Base-by-base conservation (phyloP, 1,140 invertebrate species). In the Drosophila dunni region DNA sequence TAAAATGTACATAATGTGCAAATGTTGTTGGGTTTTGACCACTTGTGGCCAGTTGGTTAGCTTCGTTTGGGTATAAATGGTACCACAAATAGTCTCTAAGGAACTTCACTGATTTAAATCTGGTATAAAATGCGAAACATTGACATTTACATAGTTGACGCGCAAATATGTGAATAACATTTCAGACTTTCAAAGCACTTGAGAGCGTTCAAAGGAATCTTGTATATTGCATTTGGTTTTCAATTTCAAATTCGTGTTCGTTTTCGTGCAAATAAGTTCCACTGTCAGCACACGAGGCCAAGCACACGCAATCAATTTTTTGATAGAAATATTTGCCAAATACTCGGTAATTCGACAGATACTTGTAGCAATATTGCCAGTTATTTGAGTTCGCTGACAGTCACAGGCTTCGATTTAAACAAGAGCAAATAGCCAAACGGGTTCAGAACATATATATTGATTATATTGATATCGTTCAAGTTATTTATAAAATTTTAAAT, bases 201-300 rank as follows among this genome's bases (percentile, higher is more conserved):
- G 42, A 65, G 64, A 51, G 34, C 62, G 50, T 44, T 57, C 38
- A 51, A 50, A 34, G 72, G 66, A 68, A 83, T 79, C 48, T 58
- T 51, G 29, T 60, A 76, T 79, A 83, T 83, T 66, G 76, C 56
- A 77, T 79, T 83, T 76, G 46, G 2, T 42, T 36, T 53, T 60
- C 20, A 34, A 56, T 63, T 63, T 56, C 40, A 29, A 29, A 5
- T 29, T 29, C 24, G 3, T 29, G 24, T 29, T 29, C 24, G 33
- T 75, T 63, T 81, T 69, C 50, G 50, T 44, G 54, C 3, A 60
- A 70, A 66, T 63, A 46, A 77, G 65, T 81, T 69, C n/a, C 42
- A 48, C 56, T 15, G 61, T 64, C 45, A 53, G 24, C 15, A 53
- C 24, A 34, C 50, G 29, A 51, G 17, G 44, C n/a, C 53, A 40